Conservation (phyloP, 2,888 invertebrate species). For the Limnephilus marmoratus region DNA sequence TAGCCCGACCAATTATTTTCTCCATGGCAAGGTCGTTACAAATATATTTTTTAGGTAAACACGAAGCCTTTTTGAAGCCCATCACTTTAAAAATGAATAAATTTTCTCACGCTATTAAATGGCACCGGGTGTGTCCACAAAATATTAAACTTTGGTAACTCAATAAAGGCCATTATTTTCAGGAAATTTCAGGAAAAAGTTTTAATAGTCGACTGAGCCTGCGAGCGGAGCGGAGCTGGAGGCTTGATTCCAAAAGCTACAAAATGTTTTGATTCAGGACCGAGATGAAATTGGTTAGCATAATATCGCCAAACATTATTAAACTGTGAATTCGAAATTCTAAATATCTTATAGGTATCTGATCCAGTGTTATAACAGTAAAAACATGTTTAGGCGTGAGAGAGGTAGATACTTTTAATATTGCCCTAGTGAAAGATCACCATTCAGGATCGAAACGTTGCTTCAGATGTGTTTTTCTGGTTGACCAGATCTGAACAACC, state of each 20-base stretch:
- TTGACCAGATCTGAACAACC: no score
- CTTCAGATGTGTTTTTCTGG: no score
- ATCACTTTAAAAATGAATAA: constrained; percentile 21
- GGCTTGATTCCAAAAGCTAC: not conserved
- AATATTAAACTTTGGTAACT: constrained; percentile 32
- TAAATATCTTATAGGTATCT: no score
- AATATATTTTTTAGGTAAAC: not conserved
- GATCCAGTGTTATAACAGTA: no score
- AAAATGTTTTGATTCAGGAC: not conserved
- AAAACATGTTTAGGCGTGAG: no score
- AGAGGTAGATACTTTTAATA: no score
- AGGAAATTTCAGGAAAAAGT: constrained; percentile 20
- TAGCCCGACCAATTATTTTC: not conserved
- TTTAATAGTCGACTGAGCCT: constrained; percentile 34
- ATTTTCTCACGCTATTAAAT: constrained; percentile 35
- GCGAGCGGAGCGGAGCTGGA: not conserved
- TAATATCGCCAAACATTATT: not conserved
- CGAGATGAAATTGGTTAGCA: not conserved
- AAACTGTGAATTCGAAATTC: not conserved
- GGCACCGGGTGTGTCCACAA: constrained; percentile 21
- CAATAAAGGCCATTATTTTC: constrained; percentile 37
- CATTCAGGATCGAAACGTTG: no score
- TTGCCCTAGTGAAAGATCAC: no score
- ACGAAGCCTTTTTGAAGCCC: not conserved
- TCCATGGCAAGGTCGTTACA: not conserved